Conservation (phyloP, 1,140 invertebrate genomes). For the Onthophagus taurus region DNA sequence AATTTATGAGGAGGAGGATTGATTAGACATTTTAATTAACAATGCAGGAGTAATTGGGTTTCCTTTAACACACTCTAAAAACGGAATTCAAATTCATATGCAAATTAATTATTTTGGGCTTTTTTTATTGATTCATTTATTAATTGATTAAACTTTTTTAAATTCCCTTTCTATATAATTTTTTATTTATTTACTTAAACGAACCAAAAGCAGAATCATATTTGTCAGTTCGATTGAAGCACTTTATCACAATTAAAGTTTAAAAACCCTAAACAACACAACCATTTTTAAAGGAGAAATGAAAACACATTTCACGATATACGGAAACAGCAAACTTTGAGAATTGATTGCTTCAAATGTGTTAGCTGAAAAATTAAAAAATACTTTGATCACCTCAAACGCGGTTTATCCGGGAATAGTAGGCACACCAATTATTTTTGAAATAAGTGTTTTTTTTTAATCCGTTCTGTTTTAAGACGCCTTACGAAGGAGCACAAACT, state of each 20-base stretch:
- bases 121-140: slow-evolving; percentile 46
- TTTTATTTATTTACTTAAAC: no score
- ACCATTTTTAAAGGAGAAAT: background rate
- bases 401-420: no score
- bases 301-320: no score
- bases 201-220: slow-evolving; percentile 39
- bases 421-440: no score
- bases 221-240: slow-evolving; percentile 34
- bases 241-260: slow-evolving; percentile 36
- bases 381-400: no score
- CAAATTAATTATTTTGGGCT: slow-evolving; percentile 47
- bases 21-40: slow-evolving; percentile 45
- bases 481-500: no score
- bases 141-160: slow-evolving; percentile 44
- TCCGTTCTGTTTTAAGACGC: no score
- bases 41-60: slow-evolving; percentile 37
- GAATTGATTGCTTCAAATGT: no score
- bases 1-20: slow-evolving; percentile 47
- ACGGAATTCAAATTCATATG: slow-evolving; percentile 45
- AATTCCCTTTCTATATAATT: no score
- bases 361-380: no score
- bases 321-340: no score
- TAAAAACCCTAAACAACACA: slow-evolving; percentile 27
- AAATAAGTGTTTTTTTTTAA: no score
- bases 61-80: slow-evolving; percentile 36